Percentiles rank a stretch among this genome's conserved stretches.
Evolutionary conservation across 1,140 invertebrate genomes (phyloP).

Genomic region (Calycopis cecrops): DNA sequence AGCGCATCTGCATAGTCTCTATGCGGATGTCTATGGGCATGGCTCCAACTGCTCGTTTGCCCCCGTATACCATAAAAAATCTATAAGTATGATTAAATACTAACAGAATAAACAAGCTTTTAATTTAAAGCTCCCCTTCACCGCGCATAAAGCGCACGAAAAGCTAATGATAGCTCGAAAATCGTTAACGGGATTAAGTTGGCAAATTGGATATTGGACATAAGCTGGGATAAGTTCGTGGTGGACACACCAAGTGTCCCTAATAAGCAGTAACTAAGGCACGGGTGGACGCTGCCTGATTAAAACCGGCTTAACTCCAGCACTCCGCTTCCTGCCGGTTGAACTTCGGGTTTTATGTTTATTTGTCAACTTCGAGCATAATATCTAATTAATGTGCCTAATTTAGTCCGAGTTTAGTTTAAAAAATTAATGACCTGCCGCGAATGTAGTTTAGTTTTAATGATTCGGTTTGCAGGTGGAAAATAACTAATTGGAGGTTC

Average conservation of each 20-base stretch:
- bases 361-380: neutral
- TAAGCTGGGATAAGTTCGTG: conserved; percentile 53
- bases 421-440: too few relatives aligned
- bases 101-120: too few relatives aligned
- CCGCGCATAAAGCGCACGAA: conserved; percentile 9
- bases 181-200: conserved; percentile 60
- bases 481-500: too few relatives aligned
- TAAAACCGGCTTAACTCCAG: conserved; percentile 53
- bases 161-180: conserved; percentile 50
- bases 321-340: conserved; percentile 27
- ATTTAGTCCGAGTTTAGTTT: too few relatives aligned
- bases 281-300: conserved; percentile 42
- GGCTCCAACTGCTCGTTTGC: too few relatives aligned
- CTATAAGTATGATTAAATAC: neutral
- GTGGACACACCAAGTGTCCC: conserved; percentile 55
- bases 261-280: conserved; percentile 67
- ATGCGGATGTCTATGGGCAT: too few relatives aligned
- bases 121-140: too few relatives aligned
- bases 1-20: too few relatives aligned
- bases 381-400: too few relatives aligned
- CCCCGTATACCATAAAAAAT: too few relatives aligned
- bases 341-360: conserved; percentile 14
- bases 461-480: too few relatives aligned
- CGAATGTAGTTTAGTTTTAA: too few relatives aligned
- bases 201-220: conserved; percentile 62